Base-by-base conservation (phyloP, 2,888 invertebrate species). In the Idaea biselata region DNA sequence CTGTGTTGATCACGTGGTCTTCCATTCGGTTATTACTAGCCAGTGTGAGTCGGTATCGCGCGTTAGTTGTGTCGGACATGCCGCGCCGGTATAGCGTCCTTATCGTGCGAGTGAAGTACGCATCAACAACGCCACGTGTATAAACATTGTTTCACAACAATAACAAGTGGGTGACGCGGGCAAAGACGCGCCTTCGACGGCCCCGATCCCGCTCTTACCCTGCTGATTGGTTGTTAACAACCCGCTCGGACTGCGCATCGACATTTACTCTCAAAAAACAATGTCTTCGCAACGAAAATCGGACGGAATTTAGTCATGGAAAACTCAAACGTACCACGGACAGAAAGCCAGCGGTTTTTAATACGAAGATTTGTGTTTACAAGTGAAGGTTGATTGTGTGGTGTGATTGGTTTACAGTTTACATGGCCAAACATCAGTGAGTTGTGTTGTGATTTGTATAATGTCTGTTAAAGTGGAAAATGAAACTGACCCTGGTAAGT, bases 111-210 rank as follows among this genome's bases (percentile, higher is more conserved):
- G 79, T 79, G 62, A 81, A 83, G 83, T 82, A 82, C 86, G 84
- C 84, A 73, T 86, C 84, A 83, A 83, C 82, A 81, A 68, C 80
- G 84, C 88, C 91, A 91, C 91, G 91, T 91, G 91, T 89, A 86
- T 87, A 88, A 89, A 91, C 89, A 90, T 84, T 88, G 88, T 89
- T 87, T 89, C 89, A 89, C 89, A 89, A 91, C 88, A 89, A 91
- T 83, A 88, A 88, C 89, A 90, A 83, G 83, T 83, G 85, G 81
- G 79, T 81, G 86, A 82, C 82, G 82, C 80, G 79, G 78, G 78
- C 88, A 87, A 87, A 86, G 86, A 87, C 87, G 85, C 82, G 74
- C 67, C 76, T 74, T 69, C 77, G 79, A 76, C 78, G 79, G 78
- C 78, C 77, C 76, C 73, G 68, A 68, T 71, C 69, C 69, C 74